These are phyloP conservation scores for Symphodus melops DNA, from an alignment of 2,113 vertebrate species.

Conservation along the genomic window DNA sequence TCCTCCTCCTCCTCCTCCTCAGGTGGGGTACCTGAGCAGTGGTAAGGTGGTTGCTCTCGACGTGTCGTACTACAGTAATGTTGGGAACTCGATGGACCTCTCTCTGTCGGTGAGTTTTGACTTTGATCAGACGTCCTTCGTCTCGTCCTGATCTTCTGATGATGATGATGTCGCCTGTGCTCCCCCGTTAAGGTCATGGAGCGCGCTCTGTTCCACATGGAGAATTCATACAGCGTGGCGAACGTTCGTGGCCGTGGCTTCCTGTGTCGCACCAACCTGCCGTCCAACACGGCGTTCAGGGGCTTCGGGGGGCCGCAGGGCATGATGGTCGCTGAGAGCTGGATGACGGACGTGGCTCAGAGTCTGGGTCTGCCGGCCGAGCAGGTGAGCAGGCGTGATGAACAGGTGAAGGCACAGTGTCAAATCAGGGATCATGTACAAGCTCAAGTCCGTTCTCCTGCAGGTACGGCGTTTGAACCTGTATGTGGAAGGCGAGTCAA, in stretches of 20 bases:
- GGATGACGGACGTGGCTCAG: slow-evolving; percentile 89
- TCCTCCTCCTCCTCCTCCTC: neutral
- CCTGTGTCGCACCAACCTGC: slow-evolving; percentile 92
- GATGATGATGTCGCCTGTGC: neutral
- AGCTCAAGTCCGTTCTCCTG: neutral
- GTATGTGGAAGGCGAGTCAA: slow-evolving; percentile 89
- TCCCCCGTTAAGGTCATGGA: slow-evolving; percentile 85
- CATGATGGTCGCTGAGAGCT: slow-evolving; percentile 92
- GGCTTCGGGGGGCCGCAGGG: slow-evolving; percentile 96
- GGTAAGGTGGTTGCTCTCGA: slow-evolving; percentile 91
- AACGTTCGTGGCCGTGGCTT: slow-evolving; percentile 86
- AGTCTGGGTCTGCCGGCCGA: slow-evolving; percentile 87
- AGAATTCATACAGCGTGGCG: slow-evolving; percentile 92
- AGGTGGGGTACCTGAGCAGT: slow-evolving; percentile 93
- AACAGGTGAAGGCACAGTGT: neutral
- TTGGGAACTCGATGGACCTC: slow-evolving; percentile 90
- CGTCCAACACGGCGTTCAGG: slow-evolving; percentile 96
- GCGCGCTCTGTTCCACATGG: slow-evolving; percentile 92
- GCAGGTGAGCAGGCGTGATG: slow-evolving; percentile 78
- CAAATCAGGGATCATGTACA: neutral
- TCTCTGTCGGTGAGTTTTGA: slow-evolving; percentile 85
- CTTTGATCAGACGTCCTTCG: too few relatives aligned
- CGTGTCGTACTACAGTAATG: slow-evolving; percentile 89
- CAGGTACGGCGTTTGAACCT: slow-evolving; percentile 91
- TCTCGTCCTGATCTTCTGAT: neutral